Evolutionary conservation across 1,140 invertebrate genomes (phyloP).

Genomic region (Wasmannia auropunctata): DNA sequence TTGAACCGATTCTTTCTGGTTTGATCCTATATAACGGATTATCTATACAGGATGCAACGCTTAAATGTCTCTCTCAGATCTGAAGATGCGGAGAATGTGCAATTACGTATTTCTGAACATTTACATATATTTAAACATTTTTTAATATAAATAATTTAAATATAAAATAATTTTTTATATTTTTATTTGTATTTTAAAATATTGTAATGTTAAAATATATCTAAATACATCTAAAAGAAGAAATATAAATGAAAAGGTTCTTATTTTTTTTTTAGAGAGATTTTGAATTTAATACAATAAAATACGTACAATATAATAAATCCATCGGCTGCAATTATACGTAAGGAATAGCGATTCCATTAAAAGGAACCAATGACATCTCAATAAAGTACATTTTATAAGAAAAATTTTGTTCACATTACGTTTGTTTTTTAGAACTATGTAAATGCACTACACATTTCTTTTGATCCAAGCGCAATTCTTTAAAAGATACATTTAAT

Average conservation of each 20-base stretch:
- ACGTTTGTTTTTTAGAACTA: not conserved
- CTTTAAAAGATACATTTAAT: not conserved
- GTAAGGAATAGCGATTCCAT: not conserved
- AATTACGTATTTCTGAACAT: not conserved
- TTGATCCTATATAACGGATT: constrained; percentile 21
- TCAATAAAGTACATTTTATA: not conserved
- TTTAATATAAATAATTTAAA: not conserved
- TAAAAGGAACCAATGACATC: not conserved
- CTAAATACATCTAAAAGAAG: not conserved
- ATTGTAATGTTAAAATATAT: not conserved
- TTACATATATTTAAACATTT: not conserved
- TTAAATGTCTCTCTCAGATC: not conserved
- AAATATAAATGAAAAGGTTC: not conserved
- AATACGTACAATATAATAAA: not conserved
- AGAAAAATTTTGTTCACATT: not conserved
- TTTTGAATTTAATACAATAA: not conserved
- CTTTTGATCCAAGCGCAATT: not conserved
- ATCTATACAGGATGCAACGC: not conserved
- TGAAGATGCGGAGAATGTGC: not conserved
- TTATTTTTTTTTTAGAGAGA: not conserved
- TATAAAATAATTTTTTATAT: not conserved
- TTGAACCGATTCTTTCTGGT: not conserved
- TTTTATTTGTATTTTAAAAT: no score
- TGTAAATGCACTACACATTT: not conserved
- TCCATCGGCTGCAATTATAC: not conserved